Evolutionary conservation across 2,113 vertebrate genomes (phyloP), one percentile per base, ranked within the genome.

Genomic region (Stercorarius parasiticus): DNA sequence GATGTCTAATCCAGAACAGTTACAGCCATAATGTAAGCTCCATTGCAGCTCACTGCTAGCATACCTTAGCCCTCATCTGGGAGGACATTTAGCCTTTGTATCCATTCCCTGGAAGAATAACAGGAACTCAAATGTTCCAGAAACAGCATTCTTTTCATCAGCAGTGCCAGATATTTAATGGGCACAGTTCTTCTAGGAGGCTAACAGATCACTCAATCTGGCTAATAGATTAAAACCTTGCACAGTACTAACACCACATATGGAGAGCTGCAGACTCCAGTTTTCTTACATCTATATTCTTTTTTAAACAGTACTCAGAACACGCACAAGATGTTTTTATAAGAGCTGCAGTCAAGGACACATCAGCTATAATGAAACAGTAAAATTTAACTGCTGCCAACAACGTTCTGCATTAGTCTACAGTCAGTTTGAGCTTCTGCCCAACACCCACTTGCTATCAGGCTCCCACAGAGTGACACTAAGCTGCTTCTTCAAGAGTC

Each of bases 381-480:
- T 74, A 59, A 84, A 90, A 90, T 78, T 43, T 92, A 95, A 97
- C 79, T 64, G 82, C 76, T 91, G 94, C 86, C 96, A 97, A 82
- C 84, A 93, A 61, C 43, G 64, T 59, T 86, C 64, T 86, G 59
- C 76, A 82, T 88, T 40, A 40, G 59, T 96, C 79, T 81, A 30
- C 42, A 59, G n/a, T 76, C n/a, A 88, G 7, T 55, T 29, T 62
- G 76, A 95, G 86, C 61, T 93, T 83, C 83, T 95, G 88, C 73
- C 88, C 90, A 92, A 47, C 56, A 81, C 73, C 64, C n/a, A 81
- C 42, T 94, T 73, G 82, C 78, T 76, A 61, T 64, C 84, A 64
- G 38, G 67, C 58, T 67, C 49, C 71, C 50, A 70, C 0, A 30
- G 34, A 83, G n/a, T 42, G 40, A 85, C 80, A 86, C 45, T 56